Evolutionary conservation across 1,140 invertebrate species (phyloP).

Genomic region (Leptopilina boulardi): DNA sequence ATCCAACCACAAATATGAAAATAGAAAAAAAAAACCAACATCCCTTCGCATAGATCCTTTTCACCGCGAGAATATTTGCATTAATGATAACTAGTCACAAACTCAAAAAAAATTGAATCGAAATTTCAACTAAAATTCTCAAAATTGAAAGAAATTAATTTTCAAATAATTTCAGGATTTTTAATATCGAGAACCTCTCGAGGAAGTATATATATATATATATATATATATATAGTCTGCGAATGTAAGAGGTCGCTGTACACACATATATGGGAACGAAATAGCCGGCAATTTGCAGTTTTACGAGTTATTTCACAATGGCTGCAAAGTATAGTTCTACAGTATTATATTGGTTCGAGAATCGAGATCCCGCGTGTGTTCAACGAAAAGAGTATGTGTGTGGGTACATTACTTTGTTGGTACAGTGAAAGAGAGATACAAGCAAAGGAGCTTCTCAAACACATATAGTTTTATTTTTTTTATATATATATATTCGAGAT

Average conservation of each 20-base stretch:
- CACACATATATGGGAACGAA: conserved; percentile 67
- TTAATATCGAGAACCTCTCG: too few species aligned
- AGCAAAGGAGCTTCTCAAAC: conserved; percentile 41
- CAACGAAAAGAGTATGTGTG: conserved; percentile 43
- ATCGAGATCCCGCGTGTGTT: conserved; percentile 32
- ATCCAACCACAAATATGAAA: neutral
- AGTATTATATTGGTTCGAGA: conserved; percentile 62
- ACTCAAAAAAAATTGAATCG: neutral
- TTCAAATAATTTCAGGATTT: neutral
- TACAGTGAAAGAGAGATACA: too few species aligned
- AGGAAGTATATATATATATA: conserved; percentile 43
- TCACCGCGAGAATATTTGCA: conserved; percentile 56
- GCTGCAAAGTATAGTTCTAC: conserved; percentile 75
- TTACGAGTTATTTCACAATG: conserved; percentile 78
- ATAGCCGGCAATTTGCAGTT: conserved; percentile 76
- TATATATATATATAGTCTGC: conserved; percentile 24
- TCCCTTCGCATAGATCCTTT: conserved; percentile 35
- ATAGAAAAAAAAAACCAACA: neutral
- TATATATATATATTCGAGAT: conserved; percentile 49
- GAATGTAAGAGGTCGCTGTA: conserved; percentile 44
- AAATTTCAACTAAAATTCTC: too few species aligned
- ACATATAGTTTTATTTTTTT: too few species aligned
- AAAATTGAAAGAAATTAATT: too few species aligned
- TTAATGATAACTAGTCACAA: conserved; percentile 48
- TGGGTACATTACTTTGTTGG: conserved; percentile 56